Percentiles rank a stretch among this genome's conserved stretches.
phyloP scores from a whole-genome alignment of 2,888 invertebrate genomes.

The Agonopterix alstromeriana region DNA sequence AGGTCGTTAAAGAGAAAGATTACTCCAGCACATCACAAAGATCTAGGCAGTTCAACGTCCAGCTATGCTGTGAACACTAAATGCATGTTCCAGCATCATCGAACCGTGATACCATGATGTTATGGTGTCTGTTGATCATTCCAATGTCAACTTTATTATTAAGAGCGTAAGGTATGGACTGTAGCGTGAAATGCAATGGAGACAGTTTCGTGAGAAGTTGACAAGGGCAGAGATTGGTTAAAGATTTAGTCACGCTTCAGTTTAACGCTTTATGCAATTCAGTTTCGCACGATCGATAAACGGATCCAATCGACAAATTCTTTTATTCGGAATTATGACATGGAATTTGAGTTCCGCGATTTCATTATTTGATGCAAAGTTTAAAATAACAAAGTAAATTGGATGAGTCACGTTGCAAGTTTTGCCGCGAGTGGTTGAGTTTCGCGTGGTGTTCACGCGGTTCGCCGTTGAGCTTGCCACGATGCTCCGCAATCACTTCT shows the following conservation, averaged over 20 bases:
- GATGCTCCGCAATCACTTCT: no score
- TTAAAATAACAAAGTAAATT: no score
- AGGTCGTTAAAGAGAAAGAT: constrained; percentile 5
- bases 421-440: no score
- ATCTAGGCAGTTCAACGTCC: background rate
- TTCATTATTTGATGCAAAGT: no score
- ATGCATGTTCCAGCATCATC: constrained; percentile 6
- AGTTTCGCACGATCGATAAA: constrained; percentile 5
- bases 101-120: constrained; percentile 12
- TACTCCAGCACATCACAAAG: background rate
- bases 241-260: background rate
- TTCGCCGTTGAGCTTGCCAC: no score
- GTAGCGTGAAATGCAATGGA: constrained; percentile 13
- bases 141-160: no score
- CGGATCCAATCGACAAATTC: background rate
- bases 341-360: no score
- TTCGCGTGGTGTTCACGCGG: no score
- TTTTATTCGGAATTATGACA: background rate
- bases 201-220: background rate
- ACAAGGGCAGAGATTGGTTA: background rate
- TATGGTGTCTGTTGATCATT: background rate
- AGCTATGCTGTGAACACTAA: background rate
- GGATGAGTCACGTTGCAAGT: no score
- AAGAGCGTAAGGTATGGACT: background rate
- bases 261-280: constrained; percentile 2